phyloP scores from a whole-genome alignment of 2,797 vertebrate species.

The Phalloptychus januarius region DNA sequence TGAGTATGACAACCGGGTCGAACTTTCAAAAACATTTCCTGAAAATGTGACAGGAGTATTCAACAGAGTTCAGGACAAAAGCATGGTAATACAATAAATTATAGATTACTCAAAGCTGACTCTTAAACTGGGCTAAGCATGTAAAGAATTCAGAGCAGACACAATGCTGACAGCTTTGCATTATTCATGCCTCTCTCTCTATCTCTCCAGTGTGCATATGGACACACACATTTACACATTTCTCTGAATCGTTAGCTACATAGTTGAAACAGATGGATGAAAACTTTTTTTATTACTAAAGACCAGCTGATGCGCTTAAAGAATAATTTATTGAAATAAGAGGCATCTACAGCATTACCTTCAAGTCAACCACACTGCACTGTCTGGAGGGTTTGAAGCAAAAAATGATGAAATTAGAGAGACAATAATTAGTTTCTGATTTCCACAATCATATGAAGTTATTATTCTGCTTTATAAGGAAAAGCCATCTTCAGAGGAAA shows the following conservation, averaged over 20 bases:
- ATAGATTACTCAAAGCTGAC: slow-evolving; percentile 70
- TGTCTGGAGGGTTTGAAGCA: neutral
- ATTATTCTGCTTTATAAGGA: slow-evolving; percentile 15
- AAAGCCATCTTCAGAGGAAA: slow-evolving; percentile 9
- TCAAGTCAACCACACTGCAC: neutral
- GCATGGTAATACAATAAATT: slow-evolving; percentile 65
- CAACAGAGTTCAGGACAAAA: slow-evolving; percentile 59
- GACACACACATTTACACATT: slow-evolving; percentile 17
- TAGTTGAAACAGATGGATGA: slow-evolving; percentile 30
- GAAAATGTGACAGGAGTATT: slow-evolving; percentile 57
- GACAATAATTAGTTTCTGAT: neutral
- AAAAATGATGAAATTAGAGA: neutral
- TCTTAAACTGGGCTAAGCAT: slow-evolving; percentile 70
- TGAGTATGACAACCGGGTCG: slow-evolving; percentile 57
- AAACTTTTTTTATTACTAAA: slow-evolving; percentile 31
- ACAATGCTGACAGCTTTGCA: slow-evolving; percentile 67
- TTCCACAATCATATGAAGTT: neutral
- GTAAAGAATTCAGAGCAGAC: slow-evolving; percentile 62
- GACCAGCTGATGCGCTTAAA: slow-evolving; percentile 36
- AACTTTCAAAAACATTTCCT: slow-evolving; percentile 50
- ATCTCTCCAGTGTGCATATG: slow-evolving; percentile 10
- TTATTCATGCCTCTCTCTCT: slow-evolving; percentile 62
- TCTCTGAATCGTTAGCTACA: slow-evolving; percentile 11
- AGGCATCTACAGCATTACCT: slow-evolving; percentile 2
- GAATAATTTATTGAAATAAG: slow-evolving; percentile 27